Evolutionary conservation across 2,888 invertebrate species (phyloP), one percentile per base, ranked within the genome.

Genomic region (Masnerella sp.): DNA sequence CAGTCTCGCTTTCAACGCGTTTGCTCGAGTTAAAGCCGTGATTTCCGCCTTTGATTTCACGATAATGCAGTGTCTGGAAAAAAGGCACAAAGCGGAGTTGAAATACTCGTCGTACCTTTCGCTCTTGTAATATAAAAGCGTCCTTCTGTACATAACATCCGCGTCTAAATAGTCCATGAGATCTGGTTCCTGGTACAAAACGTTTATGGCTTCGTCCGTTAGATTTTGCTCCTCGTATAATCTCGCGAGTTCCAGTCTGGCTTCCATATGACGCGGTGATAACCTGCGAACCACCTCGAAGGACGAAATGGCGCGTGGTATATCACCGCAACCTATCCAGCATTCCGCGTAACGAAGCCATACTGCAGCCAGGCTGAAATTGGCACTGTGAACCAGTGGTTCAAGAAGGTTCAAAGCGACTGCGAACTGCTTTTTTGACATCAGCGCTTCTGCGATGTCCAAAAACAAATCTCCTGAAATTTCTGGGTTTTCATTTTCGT

Each of bases 301-400:
- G 1, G 96, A 95, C 56, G 91, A 89, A 17, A 95, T 92, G 1
- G 97, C 95, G 83, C 93, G 93, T 71, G 92, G 91, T 18, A 91
- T 88, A 78, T 93, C 90, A 2, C 92, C 91, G 58, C 95, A 90
- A 62, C 91, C 91, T 47, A 91, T 90, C 78, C 96, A 90, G 84
- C 97, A 96, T 83, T 98, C 97, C 0, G 95, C 98, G 87, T 96
- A 94, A 77, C 94, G 93, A 18, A 98, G 88, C 97, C 97, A 98
- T n/a, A 98, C 95, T 0, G 95, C 96, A 0, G 96, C 95, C 80
- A 96, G 89, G 81, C 93, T 92, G 87, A 91, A 95, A 75, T 92
- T 93, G 28, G 91, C 88, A 76, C 94, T 93, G 8, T 54, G 54
- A 0, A 96, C 92, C 34, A 97, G 88, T 0, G 93, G 93, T 38